Evolutionary conservation across 1,140 invertebrate genomes (phyloP).

Genomic region (Sycobia sp.): DNA sequence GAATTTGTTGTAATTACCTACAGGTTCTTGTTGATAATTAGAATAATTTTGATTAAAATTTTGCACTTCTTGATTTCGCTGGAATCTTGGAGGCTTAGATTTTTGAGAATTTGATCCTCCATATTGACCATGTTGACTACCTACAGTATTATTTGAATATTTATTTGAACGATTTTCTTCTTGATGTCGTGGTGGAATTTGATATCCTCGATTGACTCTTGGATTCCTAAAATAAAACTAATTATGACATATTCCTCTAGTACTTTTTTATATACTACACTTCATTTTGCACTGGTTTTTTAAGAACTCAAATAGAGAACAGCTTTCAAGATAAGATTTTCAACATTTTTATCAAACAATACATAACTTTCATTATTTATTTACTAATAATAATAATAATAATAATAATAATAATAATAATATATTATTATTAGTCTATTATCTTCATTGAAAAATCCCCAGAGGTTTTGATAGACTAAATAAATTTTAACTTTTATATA

Average conservation of each 20-base stretch:
- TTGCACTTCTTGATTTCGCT: slow-evolving; percentile 48
- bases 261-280: no score
- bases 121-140: slow-evolving; percentile 40
- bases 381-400: not conserved
- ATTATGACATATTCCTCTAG: no score
- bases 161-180: slow-evolving; percentile 48
- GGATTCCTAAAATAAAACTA: slow-evolving; percentile 40
- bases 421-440: no score
- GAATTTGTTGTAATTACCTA: slow-evolving; percentile 38
- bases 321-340: no score
- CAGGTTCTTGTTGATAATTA: slow-evolving; percentile 38
- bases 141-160: slow-evolving; percentile 39
- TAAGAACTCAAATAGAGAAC: no score
- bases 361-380: no score
- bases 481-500: no score
- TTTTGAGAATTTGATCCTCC: slow-evolving; percentile 43
- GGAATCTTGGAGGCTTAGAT: slow-evolving; percentile 56
- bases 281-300: no score
- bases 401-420: not conserved
- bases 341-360: no score
- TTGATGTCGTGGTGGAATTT: slow-evolving; percentile 47
- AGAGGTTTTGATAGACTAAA: no score
- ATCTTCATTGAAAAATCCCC: no score
- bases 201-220: slow-evolving; percentile 46
- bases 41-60: slow-evolving; percentile 16